phyloP scores from a whole-genome alignment of 2,888 invertebrate species.

The Cylindroiulus punctatus region DNA sequence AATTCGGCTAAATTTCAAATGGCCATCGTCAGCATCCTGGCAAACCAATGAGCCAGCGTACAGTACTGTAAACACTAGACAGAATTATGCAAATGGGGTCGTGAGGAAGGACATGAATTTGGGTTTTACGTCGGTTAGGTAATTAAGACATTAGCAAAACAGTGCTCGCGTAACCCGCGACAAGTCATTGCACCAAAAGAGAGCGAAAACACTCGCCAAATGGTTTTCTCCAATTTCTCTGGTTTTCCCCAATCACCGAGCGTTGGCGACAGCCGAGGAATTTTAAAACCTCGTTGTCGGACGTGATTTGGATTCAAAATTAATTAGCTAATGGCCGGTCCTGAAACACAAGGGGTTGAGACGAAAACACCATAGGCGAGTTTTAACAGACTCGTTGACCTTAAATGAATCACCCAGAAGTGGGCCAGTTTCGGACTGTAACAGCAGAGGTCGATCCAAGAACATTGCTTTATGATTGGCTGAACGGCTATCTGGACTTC shows the following conservation, averaged over 20 bases:
- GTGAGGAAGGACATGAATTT: neutral
- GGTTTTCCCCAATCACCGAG: neutral
- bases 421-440: slow-evolving; percentile 24
- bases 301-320: neutral
- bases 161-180: neutral
- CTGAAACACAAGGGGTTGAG: neutral
- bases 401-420: slow-evolving; percentile 14
- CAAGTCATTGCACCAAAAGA: slow-evolving; percentile 32
- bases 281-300: neutral
- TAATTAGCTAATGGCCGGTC: neutral
- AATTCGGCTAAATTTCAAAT: neutral
- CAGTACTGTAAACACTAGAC: neutral
- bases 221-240: slow-evolving; percentile 27
- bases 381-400: slow-evolving; percentile 12
- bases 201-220: neutral
- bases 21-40: neutral
- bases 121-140: slow-evolving; percentile 13
- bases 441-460: slow-evolving; percentile 16
- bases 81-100: neutral
- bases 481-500: neutral
- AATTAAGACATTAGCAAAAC: slow-evolving; percentile 29
- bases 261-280: neutral
- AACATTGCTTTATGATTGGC: slow-evolving; percentile 4
- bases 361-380: neutral
- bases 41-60: neutral